Percentiles rank a stretch among this genome's conserved stretches.
Conservation (phyloP, 2,113 vertebrate species). For the Microtus montanus region DNA sequence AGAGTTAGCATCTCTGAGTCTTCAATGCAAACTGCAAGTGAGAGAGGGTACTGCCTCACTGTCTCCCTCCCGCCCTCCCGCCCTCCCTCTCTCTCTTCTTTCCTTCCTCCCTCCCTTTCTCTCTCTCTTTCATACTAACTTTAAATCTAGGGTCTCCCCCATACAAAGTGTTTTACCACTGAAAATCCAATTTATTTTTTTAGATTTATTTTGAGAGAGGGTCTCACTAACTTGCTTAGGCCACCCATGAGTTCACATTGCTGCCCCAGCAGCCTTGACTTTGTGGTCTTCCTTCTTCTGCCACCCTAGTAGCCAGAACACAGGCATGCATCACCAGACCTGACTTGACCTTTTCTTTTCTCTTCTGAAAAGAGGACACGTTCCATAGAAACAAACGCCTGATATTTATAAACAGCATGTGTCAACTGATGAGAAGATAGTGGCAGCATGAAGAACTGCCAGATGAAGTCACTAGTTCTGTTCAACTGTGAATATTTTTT, state of each 20-base stretch:
- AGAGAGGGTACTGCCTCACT: not conserved
- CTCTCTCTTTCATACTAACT: not conserved
- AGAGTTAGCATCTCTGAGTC: not conserved
- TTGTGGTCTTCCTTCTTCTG: not conserved
- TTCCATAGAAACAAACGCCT: not conserved
- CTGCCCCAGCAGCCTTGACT: not conserved
- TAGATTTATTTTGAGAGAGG: not conserved
- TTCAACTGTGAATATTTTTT: not conserved
- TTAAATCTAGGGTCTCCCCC: not conserved
- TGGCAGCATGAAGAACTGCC: not conserved
- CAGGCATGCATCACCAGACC: not conserved
- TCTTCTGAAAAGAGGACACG: not conserved
- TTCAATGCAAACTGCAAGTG: not conserved
- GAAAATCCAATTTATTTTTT: not conserved
- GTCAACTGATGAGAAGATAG: not conserved
- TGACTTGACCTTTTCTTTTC: not conserved
- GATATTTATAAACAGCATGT: not conserved
- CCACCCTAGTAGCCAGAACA: not conserved
- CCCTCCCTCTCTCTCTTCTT: fast-evolving
- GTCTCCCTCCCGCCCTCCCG: not conserved
- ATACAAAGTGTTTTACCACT: not conserved
- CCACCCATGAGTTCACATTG: not conserved
- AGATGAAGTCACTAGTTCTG: not conserved
- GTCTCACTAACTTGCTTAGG: not conserved
- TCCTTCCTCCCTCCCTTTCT: fast-evolving